Base-by-base conservation (phyloP, 1,140 invertebrate species). In the Drosophila subobscura region DNA sequence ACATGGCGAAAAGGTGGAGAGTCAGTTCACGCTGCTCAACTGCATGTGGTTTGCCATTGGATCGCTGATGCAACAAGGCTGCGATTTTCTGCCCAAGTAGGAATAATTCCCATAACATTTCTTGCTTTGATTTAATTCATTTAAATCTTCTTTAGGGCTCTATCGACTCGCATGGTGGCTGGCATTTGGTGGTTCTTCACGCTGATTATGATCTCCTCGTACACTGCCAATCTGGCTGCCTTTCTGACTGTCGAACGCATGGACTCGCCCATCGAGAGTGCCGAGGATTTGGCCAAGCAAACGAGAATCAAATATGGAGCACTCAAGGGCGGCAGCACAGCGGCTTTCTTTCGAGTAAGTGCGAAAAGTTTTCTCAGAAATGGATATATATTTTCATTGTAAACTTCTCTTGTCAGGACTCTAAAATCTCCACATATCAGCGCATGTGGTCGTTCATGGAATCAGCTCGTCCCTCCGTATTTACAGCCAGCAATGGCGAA, bases 161-260 rank as follows among this genome's bases (percentile, higher is more conserved):
- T 96, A 7, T 97, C 96, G 3, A 98, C 97, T 0, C 93, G 97
- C 64, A 96, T 98, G 94, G 96, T 98, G 4, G 97, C 97, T 7
- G 95, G 95, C 42, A 98, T 97, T 93, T 99, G 98, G 98, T 99
- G 97, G 97, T 98, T 99, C 92, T 99, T 99, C 92, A 99, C 97
- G 0, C 93, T 99, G 14, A 99, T 99, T 78, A 98, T 99, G 95
- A 99, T 99, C 84, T 99, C 98, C 12, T 99, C 98, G 1, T 99
- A 99, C 92, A 99, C 98, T 23, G 98, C 98, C 33, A 99, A 99
- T 92, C 93, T 99, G 78, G 98, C 98, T 20, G 98, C 98, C 25
- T 99, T 99, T 92, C 92, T 99, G 4, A 99, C 98, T 0, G 98
- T 99, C 4, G 98, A 99, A 91, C 93, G 97, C 74, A 97, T 99